These are phyloP conservation scores for Dryococelus australis DNA, from an alignment of 2,888 invertebrate species.

Conservation along the genomic window DNA sequence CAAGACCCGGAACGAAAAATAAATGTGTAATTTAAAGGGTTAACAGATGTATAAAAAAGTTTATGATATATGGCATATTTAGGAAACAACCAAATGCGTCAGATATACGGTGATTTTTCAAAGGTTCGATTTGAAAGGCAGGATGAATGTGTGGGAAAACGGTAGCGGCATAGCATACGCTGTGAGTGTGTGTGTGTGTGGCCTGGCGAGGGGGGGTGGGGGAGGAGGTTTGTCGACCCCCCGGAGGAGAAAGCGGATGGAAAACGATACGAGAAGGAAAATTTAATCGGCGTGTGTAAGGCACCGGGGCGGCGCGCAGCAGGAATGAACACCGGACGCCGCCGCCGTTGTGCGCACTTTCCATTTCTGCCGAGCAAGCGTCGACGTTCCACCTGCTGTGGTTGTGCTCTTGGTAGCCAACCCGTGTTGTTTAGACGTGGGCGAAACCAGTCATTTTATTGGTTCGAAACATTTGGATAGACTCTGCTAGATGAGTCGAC, in stretches of 20 bases:
- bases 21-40: too few species aligned
- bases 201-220: background rate
- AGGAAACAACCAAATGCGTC: too few species aligned
- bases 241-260: background rate
- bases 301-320: background rate
- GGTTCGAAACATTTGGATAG: too few species aligned
- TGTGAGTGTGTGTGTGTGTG: too few species aligned
- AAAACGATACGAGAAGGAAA: background rate
- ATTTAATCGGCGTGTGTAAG: conserved; percentile 1
- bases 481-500: too few species aligned
- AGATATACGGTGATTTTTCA: too few species aligned
- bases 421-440: too few species aligned
- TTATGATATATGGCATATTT: too few species aligned
- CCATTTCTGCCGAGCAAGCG: background rate
- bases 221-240: background rate
- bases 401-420: background rate
- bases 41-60: too few species aligned
- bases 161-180: background rate
- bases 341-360: background rate
- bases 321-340: background rate
- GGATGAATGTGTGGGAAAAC: background rate
- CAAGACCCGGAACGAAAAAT: too few species aligned
- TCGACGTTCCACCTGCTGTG: background rate
- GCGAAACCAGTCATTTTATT: too few species aligned
- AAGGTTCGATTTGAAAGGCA: background rate